Base-by-base conservation (phyloP, 2,888 invertebrate genomes). In the Dusona sp. region DNA sequence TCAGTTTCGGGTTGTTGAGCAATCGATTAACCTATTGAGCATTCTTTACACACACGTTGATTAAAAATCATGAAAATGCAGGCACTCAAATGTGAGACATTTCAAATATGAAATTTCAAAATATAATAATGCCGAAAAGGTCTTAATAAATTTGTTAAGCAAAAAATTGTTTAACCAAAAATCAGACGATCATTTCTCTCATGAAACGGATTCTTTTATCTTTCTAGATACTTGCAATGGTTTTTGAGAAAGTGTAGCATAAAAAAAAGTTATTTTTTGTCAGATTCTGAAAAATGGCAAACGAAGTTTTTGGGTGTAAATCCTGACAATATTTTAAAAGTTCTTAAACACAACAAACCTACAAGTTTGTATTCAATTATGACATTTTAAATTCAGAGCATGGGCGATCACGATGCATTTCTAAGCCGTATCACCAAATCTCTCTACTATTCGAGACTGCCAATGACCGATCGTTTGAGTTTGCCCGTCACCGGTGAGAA, bases 341-440 rank as follows among this genome's bases (percentile, higher is more conserved):
- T 36, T 8, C 16, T n/a, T 8, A 8, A 7, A n/a, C n/a, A n/a
- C n/a, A 3, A 38, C 4, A 22, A 22, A 22, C 22, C 1, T n/a
- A n/a, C 19, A 36, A 33, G 19, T 65, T 33, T 36, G 7, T 16
- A 13, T 64, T 36, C 25, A 45, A 54, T 36, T 68, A n/a, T 54
- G 38, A 64, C 36, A 11, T 42, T 45, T 54, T 67, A n/a, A 88
- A 81, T 90, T 33, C 3, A 97, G 96, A 95, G 94, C 85, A 95
- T 96, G 94, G 96, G 96, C 48, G 96, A 97, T 91, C 97, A 98
- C 93, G 96, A 96, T 86, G 96, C 97, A 90, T 97, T 98, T 92
- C 95, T 98, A 88, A 96, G 97, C 90, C 95, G 99, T 90, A 97
- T 99, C 90, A 96, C 97, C 25, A 98, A 98, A 94, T 97, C 98